A percentile compares a stretch with the other conserved stretches of the same genome.
These are phyloP conservation scores for Pseudonaja textilis DNA, from an alignment of 2,113 vertebrate species.

Conservation along the genomic window DNA sequence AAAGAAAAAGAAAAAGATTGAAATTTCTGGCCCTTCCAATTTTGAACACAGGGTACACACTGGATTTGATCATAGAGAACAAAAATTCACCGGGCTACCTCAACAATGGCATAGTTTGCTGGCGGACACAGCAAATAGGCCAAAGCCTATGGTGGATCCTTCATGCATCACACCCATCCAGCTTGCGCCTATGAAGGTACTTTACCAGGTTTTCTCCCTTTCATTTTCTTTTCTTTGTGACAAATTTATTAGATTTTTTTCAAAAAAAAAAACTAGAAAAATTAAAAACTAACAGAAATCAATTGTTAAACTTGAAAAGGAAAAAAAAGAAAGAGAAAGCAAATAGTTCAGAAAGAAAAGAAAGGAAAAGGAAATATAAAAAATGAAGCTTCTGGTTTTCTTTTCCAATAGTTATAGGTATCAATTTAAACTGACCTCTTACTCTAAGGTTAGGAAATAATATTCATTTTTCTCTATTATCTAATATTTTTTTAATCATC, in stretches of 20 bases:
- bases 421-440: not conserved
- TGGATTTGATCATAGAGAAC: conserved; percentile 93
- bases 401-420: not conserved
- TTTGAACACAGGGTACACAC: conserved; percentile 98
- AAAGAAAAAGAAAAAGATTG: conserved; percentile 98
- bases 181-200: conserved; percentile 98
- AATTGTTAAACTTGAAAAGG: not conserved
- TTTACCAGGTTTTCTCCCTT: not conserved
- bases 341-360: not conserved
- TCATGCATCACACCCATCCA: conserved; percentile 98
- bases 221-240: not conserved
- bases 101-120: conserved; percentile 98
- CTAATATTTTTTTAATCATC: not conserved
- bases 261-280: not conserved
- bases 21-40: conserved; percentile 98
- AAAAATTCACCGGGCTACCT: conserved; percentile 95
- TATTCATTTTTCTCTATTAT: not conserved
- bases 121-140: conserved; percentile 93
- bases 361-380: not conserved
- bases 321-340: not conserved
- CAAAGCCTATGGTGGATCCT: conserved; percentile 98
- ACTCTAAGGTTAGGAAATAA: not conserved
- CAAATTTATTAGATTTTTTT: not conserved
- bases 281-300: not conserved
- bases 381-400: not conserved